Percentiles rank a stretch among this genome's conserved stretches.
Conservation (phyloP, 2,797 vertebrate species). For the Pseudotriccus pelzelni region DNA sequence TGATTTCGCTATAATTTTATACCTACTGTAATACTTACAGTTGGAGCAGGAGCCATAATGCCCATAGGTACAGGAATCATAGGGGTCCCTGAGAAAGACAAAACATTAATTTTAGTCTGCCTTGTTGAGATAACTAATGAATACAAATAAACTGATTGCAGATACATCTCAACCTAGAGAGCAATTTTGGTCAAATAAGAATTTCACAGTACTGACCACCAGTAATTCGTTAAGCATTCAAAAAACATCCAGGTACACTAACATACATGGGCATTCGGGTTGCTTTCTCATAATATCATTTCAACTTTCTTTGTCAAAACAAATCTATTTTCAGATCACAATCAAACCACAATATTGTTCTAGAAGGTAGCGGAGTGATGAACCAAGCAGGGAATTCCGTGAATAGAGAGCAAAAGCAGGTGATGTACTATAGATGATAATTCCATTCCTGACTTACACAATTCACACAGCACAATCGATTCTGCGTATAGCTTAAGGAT, state of each 20-base stretch:
- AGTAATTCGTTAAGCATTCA: neutral
- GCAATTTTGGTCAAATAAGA: neutral
- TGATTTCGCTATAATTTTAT: neutral
- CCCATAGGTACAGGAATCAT: conserved; percentile 99
- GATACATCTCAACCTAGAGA: neutral
- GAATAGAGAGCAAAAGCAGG: neutral
- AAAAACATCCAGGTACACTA: neutral
- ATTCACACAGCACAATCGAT: neutral
- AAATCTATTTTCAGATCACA: neutral
- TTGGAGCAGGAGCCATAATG: conserved; percentile 91
- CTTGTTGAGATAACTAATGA: neutral
- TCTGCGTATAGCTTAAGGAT: neutral
- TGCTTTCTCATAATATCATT: neutral
- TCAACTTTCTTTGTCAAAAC: neutral
- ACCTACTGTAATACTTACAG: conserved; percentile 77
- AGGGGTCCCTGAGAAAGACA: conserved; percentile 82
- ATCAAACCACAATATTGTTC: neutral
- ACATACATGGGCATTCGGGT: neutral
- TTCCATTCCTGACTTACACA: neutral
- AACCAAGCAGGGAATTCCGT: neutral
- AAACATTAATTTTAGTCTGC: neutral
- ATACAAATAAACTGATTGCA: neutral
- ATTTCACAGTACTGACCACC: neutral
- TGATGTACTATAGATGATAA: neutral
- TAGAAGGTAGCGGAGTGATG: neutral